These are phyloP conservation scores for Dasypus novemcinctus DNA, from an alignment of 2,113 vertebrate genomes.

Conservation along the genomic window DNA sequence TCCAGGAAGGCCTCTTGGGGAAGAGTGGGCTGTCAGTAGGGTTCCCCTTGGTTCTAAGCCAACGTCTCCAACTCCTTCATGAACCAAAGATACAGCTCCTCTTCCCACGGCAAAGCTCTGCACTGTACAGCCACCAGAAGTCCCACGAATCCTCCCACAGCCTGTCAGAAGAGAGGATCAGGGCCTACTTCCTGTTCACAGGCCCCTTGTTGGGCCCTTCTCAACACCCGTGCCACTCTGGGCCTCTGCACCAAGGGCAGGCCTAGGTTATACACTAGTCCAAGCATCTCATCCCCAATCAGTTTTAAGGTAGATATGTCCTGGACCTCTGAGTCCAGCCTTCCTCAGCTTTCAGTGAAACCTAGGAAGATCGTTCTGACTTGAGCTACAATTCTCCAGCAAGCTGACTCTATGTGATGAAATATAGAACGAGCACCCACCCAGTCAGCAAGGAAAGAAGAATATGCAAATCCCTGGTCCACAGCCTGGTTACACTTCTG, in stretches of 20 bases:
- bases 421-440: neutral
- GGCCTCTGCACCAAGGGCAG: neutral
- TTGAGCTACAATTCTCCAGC: neutral
- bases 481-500: neutral
- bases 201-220: neutral
- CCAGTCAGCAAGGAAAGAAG: neutral
- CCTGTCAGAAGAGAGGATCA: slow-evolving; percentile 40
- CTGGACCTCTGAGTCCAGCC: neutral
- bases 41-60: slow-evolving; percentile 58
- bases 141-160: neutral
- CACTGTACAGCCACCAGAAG: slow-evolving; percentile 86
- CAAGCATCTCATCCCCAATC: neutral
- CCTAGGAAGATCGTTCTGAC: neutral
- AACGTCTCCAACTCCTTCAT: slow-evolving; percentile 87
- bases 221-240: neutral
- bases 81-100: slow-evolving; percentile 87
- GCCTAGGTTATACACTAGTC: neutral
- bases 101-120: slow-evolving; percentile 85
- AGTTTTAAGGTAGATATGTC: neutral
- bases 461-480: neutral
- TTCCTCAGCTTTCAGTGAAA: slow-evolving; percentile 8
- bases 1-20: neutral
- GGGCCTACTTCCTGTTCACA: neutral
- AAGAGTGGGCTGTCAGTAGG: neutral
- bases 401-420: neutral